Evolutionary conservation across 2,888 invertebrate genomes (phyloP).

Genomic region (Chrysolina oricalcia): DNA sequence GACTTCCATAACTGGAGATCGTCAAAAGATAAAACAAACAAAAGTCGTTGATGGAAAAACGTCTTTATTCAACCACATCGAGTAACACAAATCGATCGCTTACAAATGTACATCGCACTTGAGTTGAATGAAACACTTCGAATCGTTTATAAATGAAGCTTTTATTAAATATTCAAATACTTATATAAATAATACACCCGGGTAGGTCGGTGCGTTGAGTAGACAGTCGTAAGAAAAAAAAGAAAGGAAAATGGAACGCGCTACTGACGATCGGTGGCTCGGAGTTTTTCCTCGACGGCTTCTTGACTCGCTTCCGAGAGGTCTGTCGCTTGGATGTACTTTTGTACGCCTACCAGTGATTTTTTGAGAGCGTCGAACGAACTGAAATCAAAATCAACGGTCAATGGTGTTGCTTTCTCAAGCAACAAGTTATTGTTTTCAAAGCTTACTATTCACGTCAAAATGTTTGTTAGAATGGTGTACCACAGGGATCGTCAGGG

Average conservation of each 20-base stretch:
- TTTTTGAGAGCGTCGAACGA: conserved; percentile 99
- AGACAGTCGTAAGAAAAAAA: conserved; percentile 61
- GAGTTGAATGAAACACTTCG: conserved; percentile 28
- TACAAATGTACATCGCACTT: conserved; percentile 19
- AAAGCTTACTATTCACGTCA: too few species aligned
- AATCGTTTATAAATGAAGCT: conserved; percentile 70
- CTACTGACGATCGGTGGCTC: conserved; percentile 95
- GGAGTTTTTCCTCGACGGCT: conserved; percentile 94
- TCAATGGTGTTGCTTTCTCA: too few species aligned
- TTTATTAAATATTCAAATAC: conserved; percentile 72
- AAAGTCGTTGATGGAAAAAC: conserved; percentile 5
- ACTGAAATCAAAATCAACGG: conserved; percentile 80
- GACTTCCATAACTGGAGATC: too few species aligned
- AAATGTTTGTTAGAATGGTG: too few species aligned
- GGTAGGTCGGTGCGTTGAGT: conserved; percentile 68
- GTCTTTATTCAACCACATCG: conserved; percentile 32
- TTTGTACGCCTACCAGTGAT: conserved; percentile 96
- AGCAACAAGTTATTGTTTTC: too few species aligned
- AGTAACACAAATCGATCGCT: conserved; percentile 25
- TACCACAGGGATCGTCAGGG: too few species aligned
- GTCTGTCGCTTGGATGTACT: conserved; percentile 98
- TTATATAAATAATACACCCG: conserved; percentile 71
- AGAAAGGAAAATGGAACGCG: conserved; percentile 35
- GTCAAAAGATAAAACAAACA: background rate
- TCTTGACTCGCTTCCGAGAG: conserved; percentile 94